Evolutionary conservation across 2,797 vertebrate species (phyloP), one percentile per base, ranked within the genome.

Genomic region (Spinibarbus caldwelli): DNA sequence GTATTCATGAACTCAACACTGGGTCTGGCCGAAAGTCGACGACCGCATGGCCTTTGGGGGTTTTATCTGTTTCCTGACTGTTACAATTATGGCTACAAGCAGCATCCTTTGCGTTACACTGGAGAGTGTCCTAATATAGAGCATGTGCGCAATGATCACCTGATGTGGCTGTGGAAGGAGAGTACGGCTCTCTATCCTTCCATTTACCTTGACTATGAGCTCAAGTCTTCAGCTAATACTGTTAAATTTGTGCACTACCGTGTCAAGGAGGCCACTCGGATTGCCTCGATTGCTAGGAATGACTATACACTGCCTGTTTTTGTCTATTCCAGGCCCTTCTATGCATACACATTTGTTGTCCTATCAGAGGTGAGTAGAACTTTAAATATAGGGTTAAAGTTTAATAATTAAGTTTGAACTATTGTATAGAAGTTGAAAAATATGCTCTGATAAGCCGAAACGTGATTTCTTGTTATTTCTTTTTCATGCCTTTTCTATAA

Each of bases 41-140:
- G 97, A 75, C 95, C 96, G 0, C 92, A 93, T 0, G 95, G 95
- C 2, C 91, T 97, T 36, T 98, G 97, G 97, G 97, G 97, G 5
- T 98, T 97, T 93, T 98, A 98, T 86, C 94, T 98, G 52, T 97
- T 97, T 88, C 97, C 97, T 36, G 97, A 98, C 88, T 97, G 97
- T 90, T 97, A 98, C 92, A 99, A 98, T 90, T 98, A 98, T 0
- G 95, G 96, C 78, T 98, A 97, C 88, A 97, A 97, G 87, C 91
- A 94, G 66, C 94, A 96, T 57, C 94, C 96, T 0, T 90, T 94
- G 0, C 88, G 70, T 0, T 98, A 97, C 89, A 97, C 95, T 0
- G 97, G 97, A 0, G 94, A 96, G 85, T 99, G 97, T 52, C 98
- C 97, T 47, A 92, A 94, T 19, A 94, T 97, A 31, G 97, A 98